Base-by-base conservation (phyloP, 2,113 vertebrate species). In the Gyps fulvus region DNA sequence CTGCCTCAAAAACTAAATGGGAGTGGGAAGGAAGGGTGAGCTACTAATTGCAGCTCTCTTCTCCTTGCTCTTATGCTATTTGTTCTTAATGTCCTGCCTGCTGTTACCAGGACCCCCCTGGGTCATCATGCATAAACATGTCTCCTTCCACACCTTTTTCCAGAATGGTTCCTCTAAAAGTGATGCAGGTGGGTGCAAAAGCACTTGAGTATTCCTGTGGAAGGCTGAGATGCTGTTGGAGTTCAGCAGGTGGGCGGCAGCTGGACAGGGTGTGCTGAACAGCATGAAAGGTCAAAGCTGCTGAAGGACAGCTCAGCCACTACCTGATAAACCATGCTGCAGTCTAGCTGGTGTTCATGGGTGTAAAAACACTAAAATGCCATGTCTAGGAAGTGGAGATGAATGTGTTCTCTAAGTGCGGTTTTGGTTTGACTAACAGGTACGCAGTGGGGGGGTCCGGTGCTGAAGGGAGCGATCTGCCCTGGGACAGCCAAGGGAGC, bases 341-440 rank as follows among this genome's bases (percentile, higher is more conserved):
- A 2, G n/a, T 20, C 58, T 31, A 34, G 54, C 36, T 47, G 52
- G 3, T 49, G 20, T 23, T 50, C 7, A 1, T 15, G 7, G 23
- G 16, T 38, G 16, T 61, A 50, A 16, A 82, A 73, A 8, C 10
- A 21, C 50, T 25, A 16, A 40, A 40, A 36, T 20, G 21, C 45
- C 7, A 2, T 0, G 2, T 14, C 29, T 7, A 17, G 57, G 57
- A 70, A 43, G 26, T 6, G 4, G 63, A 73, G 43, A 21, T 3
- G 1, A 23, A 34, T 4, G 2, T 0, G 2, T 45, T 72, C 21
- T 40, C 25, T 25, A 18, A 38, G 18, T 0, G 3, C 3, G 12
- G 20, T 6, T 65, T 62, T 59, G 42, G 19, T 26, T 45, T 38
- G 32, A 50, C 18, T 6, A 17, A 19, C 15, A 17, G 26, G 3